Evolutionary conservation across 2,797 vertebrate genomes (phyloP).

Genomic region (Psittacula echo): DNA sequence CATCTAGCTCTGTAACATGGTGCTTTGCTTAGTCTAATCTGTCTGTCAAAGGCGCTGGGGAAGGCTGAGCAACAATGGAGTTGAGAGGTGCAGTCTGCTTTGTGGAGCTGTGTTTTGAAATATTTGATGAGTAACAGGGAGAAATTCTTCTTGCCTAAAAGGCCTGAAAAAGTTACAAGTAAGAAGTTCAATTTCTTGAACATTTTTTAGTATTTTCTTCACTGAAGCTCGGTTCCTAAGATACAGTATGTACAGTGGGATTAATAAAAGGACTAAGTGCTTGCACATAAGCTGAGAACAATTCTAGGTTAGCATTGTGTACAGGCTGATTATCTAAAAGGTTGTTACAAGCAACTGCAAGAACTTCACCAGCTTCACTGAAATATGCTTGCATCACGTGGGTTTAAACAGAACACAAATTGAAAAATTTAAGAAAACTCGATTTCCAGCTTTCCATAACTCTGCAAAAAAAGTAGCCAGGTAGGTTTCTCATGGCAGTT

Average conservation of each 20-base stretch:
- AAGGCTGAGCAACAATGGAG: background rate
- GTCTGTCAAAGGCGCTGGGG: background rate
- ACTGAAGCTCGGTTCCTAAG: background rate
- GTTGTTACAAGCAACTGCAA: background rate
- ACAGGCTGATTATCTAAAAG: background rate
- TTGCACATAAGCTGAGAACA: background rate
- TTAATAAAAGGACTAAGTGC: background rate
- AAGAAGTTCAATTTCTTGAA: background rate
- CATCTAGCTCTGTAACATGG: background rate
- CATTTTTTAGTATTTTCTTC: background rate
- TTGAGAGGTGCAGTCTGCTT: background rate
- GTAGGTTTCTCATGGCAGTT: background rate
- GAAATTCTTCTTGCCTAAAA: background rate
- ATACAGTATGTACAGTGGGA: background rate
- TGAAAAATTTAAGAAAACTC: background rate
- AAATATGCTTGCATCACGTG: background rate
- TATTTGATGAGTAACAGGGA: background rate
- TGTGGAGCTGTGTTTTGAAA: background rate
- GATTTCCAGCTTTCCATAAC: background rate
- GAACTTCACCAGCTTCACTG: background rate
- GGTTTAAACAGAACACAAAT: background rate
- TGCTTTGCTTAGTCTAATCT: background rate
- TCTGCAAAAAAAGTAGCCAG: background rate
- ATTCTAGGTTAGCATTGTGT: background rate
- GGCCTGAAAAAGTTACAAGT: background rate